Evolutionary conservation across 2,888 invertebrate species (phyloP).

Genomic region (Drosophila macrospina): DNA sequence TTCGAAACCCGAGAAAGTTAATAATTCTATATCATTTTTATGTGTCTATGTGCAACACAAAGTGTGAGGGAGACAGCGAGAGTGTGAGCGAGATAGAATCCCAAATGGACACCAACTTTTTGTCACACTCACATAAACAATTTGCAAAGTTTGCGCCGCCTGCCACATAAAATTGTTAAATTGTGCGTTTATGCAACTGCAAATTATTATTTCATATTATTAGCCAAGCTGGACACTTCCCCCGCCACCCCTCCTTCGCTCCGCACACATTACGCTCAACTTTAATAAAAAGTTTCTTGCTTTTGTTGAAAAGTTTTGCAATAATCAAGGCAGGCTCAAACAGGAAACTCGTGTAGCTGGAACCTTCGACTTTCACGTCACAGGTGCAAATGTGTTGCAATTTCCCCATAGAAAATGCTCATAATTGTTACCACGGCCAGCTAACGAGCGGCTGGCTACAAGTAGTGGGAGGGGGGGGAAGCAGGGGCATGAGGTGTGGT

Average conservation of each 20-base stretch:
- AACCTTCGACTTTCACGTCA: slow-evolving; percentile 8
- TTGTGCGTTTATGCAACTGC: slow-evolving; percentile 42
- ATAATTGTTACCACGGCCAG: slow-evolving; percentile 9
- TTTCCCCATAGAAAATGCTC: slow-evolving; percentile 32
- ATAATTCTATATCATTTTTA: slow-evolving; percentile 74
- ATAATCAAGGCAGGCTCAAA: slow-evolving; percentile 42
- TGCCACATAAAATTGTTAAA: slow-evolving; percentile 54
- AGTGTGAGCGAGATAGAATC: not conserved
- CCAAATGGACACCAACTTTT: slow-evolving; percentile 19
- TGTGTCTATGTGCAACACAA: slow-evolving; percentile 12
- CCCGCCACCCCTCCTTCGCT: no score
- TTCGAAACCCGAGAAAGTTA: slow-evolving; percentile 56
- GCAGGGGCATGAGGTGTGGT: not conserved
- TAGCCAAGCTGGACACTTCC: slow-evolving; percentile 12
- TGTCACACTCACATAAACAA: slow-evolving; percentile 50
- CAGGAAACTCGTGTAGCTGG: not conserved
- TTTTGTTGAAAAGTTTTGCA: slow-evolving; percentile 47
- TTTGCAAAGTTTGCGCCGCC: slow-evolving; percentile 34
- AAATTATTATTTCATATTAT: slow-evolving; percentile 48
- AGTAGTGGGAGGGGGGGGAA: no score
- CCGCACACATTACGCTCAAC: no score
- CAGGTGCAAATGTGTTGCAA: slow-evolving; percentile 54
- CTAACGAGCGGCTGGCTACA: not conserved
- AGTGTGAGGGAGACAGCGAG: not conserved
- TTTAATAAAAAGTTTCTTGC: slow-evolving; percentile 17